Evolutionary conservation across 1,140 invertebrate species (phyloP).

Genomic region (Drosophila ogumai): DNA sequence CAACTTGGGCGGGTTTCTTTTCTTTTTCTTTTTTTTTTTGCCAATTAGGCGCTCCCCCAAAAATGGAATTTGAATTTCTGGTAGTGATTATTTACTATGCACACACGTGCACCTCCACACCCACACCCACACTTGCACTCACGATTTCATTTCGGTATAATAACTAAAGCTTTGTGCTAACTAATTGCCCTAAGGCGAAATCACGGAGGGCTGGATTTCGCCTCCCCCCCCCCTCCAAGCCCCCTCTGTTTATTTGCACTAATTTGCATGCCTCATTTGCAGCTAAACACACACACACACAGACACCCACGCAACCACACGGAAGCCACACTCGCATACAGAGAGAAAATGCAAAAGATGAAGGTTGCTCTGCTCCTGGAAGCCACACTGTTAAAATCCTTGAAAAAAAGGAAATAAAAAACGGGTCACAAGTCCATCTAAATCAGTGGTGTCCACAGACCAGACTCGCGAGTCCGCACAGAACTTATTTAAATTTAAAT

Average conservation of each 20-base stretch:
- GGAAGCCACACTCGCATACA: slow-evolving; percentile 11
- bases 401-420: not conserved
- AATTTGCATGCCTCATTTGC: slow-evolving; percentile 78
- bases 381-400: slow-evolving; percentile 1
- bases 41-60: slow-evolving; percentile 61
- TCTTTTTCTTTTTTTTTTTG: slow-evolving; percentile 12
- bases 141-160: slow-evolving; percentile 64
- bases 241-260: slow-evolving; percentile 65
- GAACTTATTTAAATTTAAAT: not conserved
- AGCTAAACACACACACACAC: slow-evolving; percentile 35
- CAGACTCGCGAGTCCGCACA: not conserved
- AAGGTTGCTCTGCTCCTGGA: not conserved
- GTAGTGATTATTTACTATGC: slow-evolving; percentile 70
- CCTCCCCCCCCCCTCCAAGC: not conserved
- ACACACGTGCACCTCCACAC: slow-evolving; percentile 23
- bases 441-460: not conserved
- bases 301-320: not conserved
- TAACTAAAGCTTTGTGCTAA: slow-evolving; percentile 78
- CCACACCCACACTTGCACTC: slow-evolving; percentile 13
- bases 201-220: slow-evolving; percentile 14
- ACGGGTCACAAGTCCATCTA: not conserved
- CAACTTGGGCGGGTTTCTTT: slow-evolving; percentile 1
- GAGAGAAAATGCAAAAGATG: slow-evolving; percentile 1
- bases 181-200: slow-evolving; percentile 73
- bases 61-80: slow-evolving; percentile 77